Evolutionary conservation across 2,888 invertebrate genomes (phyloP), one percentile per base, ranked within the genome.

Genomic region (Epiblema foenella): DNA sequence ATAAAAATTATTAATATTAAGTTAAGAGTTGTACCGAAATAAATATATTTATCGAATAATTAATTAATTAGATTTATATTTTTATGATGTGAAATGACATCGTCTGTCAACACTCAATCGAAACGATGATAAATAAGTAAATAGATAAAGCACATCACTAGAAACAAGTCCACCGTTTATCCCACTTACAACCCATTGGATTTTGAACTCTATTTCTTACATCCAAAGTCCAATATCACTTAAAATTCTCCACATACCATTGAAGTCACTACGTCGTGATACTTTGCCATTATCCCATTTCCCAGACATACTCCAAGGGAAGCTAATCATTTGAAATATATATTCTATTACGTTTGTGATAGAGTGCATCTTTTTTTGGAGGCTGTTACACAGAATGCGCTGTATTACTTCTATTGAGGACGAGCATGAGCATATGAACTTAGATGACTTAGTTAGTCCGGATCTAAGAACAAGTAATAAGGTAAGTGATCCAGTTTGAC

Each of bases 201-300:
- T 60, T 68, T 60, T 46, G n/a, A 42, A 18, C 52, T 52, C 18
- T 68, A 29, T 46, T 12, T 11, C 12, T 10, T 4, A 20, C 2
- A 12, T 15, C 4, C 10, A 18, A 18, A 62, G 56, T 56, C 9
- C 18, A 62, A n/a, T 8, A 49, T 62, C 29, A 2, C n/a, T 8
- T 57, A 5, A 49, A 18, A 37, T 1, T 37, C 33, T 12, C 4
- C 24, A 51, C 67, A 58, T 59, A 67, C 67, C 58, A 67, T 58
- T 58, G 49, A 51, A 51, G 58, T 37, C 58, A 59, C 42, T 42
- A 46, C 29, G 60, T 69, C 57, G 69, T 63, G 63, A 57, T 63
- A 69, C 63, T 63, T 63, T 57, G 56, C 69, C 49, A 63, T 63
- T 63, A 46, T 63, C 69, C 62, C 33, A 59, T 65, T 75, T 75